Evolutionary conservation across 2,797 vertebrate species (phyloP), one percentile per base, ranked within the genome.

Genomic region (Microtus californicus): DNA sequence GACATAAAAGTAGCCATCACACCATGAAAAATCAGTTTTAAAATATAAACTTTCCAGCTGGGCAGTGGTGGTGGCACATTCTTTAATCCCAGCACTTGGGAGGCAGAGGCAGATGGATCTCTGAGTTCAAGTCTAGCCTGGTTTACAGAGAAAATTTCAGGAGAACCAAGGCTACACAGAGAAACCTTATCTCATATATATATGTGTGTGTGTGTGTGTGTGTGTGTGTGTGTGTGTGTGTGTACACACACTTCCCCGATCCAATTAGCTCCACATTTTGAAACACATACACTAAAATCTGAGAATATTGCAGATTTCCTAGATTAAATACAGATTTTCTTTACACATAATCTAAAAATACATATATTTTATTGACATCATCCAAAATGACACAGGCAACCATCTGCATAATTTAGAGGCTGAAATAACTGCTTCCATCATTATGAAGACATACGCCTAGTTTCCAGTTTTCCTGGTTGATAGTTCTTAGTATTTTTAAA

Each of bases 381-480:
- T 14, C 43, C 79, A 79, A 65, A 37, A 34, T 85, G 31, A 48
- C 82, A 59, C n/a, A 78, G 51, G 73, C n/a, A 80, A 43, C 45
- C 7, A 73, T 43, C 14, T 89, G 43, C 78, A 67, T 65, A 73
- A 90, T 43, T 77, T 78, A 78, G 56, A 89, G 59, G 10, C 1
- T 59, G 63, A 89, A 91, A 69, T 56, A 54, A 76, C 90, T 74
- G 14, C 40, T 82, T 92, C 23, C 45, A 56, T 45, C 48, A 91
- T 51, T 54, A 78, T 65, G 23, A 71, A 81, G 15, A 29, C 17
- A 79, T 71, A 88, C 9, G 63, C 5, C 40, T 80, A 37, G 10
- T 51, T 92, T 81, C 71, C 73, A 77, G 21, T 56, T 95, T 83
- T 71, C 27, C 79, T 76, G 74, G 21, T 90, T 40, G 79, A n/a